These are phyloP conservation scores for Rhopalosiphum maidis DNA, from an alignment of 1,140 invertebrate genomes.

Conservation along the genomic window DNA sequence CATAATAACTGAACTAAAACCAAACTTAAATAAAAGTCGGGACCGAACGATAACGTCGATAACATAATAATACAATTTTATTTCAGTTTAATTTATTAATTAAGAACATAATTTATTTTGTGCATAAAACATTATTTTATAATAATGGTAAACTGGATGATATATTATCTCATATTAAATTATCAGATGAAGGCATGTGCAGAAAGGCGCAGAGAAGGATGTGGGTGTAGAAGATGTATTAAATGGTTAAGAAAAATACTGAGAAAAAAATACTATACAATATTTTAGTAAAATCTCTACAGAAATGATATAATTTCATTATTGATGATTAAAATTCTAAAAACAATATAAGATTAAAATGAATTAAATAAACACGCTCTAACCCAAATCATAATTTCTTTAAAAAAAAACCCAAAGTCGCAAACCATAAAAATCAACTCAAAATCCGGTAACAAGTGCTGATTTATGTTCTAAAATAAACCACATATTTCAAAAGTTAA, in stretches of 20 bases:
- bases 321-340: not conserved
- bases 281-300: no score
- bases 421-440: not conserved
- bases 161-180: no score
- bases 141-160: no score
- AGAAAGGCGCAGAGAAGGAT: no score
- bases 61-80: not conserved
- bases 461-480: not conserved
- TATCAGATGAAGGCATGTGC: no score
- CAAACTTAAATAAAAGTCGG: not conserved
- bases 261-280: no score
- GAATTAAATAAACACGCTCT: not conserved
- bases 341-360: not conserved
- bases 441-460: not conserved
- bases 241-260: no score
- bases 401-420: not conserved
- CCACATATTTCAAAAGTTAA: not conserved
- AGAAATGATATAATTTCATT: no score
- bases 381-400: not conserved
- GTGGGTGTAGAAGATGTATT: no score
- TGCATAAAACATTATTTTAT: not conserved
- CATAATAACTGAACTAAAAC: not conserved
- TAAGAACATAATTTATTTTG: not conserved
- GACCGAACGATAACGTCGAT: not conserved
- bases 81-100: not conserved